Percentiles rank a stretch among this genome's conserved stretches.
Conservation (phyloP, 2,888 invertebrate genomes). For the Callinectes sapidus region DNA sequence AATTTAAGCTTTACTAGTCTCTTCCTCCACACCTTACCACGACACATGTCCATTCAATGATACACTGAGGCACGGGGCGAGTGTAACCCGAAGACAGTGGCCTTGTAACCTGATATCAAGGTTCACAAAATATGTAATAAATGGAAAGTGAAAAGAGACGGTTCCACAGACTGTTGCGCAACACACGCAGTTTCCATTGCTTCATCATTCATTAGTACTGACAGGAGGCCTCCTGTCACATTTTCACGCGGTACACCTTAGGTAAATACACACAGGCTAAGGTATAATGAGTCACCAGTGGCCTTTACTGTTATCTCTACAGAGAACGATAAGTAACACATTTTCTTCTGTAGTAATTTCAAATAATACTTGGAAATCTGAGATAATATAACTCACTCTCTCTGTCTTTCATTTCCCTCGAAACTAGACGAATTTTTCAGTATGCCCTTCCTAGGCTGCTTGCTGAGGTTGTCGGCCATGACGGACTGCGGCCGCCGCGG, state of each 20-base stretch:
- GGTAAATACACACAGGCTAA: neutral
- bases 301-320: neutral
- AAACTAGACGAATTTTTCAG: constrained; percentile 94
- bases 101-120: neutral
- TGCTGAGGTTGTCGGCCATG: constrained; percentile 85
- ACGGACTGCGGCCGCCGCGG: neutral
- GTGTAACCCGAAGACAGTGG: neutral
- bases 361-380: neutral
- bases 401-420: constrained; percentile 77
- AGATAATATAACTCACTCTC: constrained; percentile 66
- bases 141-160: neutral
- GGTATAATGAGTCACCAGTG: neutral
- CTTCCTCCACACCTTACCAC: neutral
- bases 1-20: neutral
- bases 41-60: neutral
- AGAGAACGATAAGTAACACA: neutral
- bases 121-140: neutral
- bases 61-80: neutral
- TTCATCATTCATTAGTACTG: neutral
- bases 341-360: neutral
- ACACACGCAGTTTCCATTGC: neutral
- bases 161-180: neutral
- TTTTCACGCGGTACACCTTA: neutral
- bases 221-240: neutral
- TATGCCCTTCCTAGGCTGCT: constrained; percentile 92